A percentile compares a stretch with the other conserved stretches of the same genome.
phyloP scores from a whole-genome alignment of 2,888 invertebrate species.

The Oscheius sp. region DNA sequence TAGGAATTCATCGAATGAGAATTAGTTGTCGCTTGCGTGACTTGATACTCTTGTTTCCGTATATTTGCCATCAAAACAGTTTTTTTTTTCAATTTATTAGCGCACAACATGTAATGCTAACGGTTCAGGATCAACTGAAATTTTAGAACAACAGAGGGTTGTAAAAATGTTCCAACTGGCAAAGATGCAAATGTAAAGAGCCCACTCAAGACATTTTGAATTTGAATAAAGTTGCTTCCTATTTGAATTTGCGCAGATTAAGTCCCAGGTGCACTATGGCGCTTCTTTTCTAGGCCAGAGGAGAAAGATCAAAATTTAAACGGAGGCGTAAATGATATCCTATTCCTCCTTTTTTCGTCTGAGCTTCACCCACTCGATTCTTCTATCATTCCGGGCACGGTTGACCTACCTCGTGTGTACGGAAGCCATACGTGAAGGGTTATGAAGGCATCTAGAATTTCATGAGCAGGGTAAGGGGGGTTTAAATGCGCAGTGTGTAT shows the following conservation, averaged over 20 bases:
- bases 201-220: slow-evolving; percentile 4
- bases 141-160: not conserved
- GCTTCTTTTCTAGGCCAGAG: not conserved
- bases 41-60: not conserved
- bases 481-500: no score
- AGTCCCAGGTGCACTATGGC: slow-evolving; percentile 8
- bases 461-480: not conserved
- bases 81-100: slow-evolving; percentile 1
- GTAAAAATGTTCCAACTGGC: not conserved
- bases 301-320: not conserved
- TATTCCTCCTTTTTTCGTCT: not conserved
- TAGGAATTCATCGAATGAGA: slow-evolving; percentile 13
- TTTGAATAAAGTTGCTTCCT: slow-evolving; percentile 22
- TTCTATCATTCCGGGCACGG: not conserved
- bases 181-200: slow-evolving; percentile 21
- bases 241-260: slow-evolving; percentile 18
- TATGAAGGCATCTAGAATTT: slow-evolving; percentile 26
- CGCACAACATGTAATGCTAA: not conserved
- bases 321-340: not conserved
- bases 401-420: slow-evolving; percentile 24
- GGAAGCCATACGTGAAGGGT: slow-evolving; percentile 20
- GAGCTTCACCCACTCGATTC: not conserved
- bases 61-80: slow-evolving; percentile 4
- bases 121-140: not conserved
- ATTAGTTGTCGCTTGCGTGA: slow-evolving; percentile 6